A percentile compares a stretch with the other conserved stretches of the same genome.
These are phyloP conservation scores for Takifugu rubripes DNA, from an alignment of 2,797 vertebrate species.

Conservation along the genomic window DNA sequence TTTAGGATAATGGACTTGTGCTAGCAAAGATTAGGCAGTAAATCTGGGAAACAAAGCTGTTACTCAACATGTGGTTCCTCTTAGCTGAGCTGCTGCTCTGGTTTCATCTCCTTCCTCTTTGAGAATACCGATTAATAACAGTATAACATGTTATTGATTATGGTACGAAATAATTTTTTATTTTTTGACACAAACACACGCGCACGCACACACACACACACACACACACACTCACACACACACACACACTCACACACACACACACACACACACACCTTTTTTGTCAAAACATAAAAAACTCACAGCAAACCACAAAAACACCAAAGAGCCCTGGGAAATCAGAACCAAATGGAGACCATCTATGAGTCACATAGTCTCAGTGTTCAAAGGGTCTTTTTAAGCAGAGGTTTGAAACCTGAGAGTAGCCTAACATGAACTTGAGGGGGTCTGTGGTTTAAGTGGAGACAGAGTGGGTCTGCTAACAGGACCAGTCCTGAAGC, in stretches of 20 bases:
- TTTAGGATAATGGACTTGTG: neutral
- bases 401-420: slow-evolving; percentile 53
- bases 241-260: slow-evolving; percentile 6
- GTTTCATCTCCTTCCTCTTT: slow-evolving; percentile 4
- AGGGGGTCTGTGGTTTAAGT: slow-evolving; percentile 25
- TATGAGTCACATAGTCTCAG: slow-evolving; percentile 23
- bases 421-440: slow-evolving; percentile 52
- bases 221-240: slow-evolving; percentile 2
- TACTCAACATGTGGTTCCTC: slow-evolving; percentile 6
- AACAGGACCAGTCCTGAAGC: no score
- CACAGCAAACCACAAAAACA: slow-evolving; percentile 47
- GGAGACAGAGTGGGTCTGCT: neutral
- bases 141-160: slow-evolving; percentile 4
- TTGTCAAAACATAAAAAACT: slow-evolving; percentile 19
- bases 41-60: slow-evolving; percentile 1
- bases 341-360: slow-evolving; percentile 59
- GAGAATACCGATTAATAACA: slow-evolving; percentile 11
- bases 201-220: neutral
- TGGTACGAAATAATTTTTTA: slow-evolving; percentile 1
- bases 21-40: neutral
- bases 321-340: slow-evolving; percentile 35
- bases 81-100: slow-evolving; percentile 6
- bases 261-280: no score
- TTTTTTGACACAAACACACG: slow-evolving; percentile 17
- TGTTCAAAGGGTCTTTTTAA: slow-evolving; percentile 22